Evolutionary conservation across 2,888 invertebrate species (phyloP).

Genomic region (Tillus elongatus): DNA sequence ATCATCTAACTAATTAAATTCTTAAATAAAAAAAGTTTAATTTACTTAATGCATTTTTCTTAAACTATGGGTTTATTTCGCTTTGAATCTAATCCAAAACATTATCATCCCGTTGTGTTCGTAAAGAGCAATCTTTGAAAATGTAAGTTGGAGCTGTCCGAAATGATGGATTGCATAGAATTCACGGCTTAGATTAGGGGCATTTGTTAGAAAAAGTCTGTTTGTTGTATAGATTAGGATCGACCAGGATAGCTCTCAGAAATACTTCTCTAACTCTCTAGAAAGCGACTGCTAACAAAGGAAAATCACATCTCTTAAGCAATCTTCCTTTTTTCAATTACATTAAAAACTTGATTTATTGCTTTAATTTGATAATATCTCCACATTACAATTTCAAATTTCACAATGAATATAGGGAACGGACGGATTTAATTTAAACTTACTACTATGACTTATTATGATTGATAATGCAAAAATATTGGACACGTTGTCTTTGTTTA

Average conservation of each 20-base stretch:
- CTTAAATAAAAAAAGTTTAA: no score
- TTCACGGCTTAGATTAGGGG: constrained; percentile 2
- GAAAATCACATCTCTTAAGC: constrained; percentile 3
- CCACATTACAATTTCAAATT: neutral
- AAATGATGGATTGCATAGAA: constrained; percentile 3
- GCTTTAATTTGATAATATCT: constrained; percentile 3
- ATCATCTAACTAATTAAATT: no score
- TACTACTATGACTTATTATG: no score
- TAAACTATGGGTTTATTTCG: no score
- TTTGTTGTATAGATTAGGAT: constrained; percentile 3
- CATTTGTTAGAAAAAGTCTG: constrained; percentile 2
- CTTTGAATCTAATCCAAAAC: no score
- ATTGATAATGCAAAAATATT: no score
- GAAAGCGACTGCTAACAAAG: neutral
- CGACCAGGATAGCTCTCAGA: constrained; percentile 2
- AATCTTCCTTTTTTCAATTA: constrained; percentile 1
- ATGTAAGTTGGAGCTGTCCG: constrained; percentile 1
- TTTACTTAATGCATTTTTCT: no score
- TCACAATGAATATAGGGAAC: neutral
- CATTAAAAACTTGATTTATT: constrained; percentile 1
- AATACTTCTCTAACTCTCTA: no score
- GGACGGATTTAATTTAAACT: no score
- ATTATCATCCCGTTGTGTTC: no score
- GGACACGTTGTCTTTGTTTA: no score
- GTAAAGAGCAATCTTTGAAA: constrained; percentile 1